Evolutionary conservation across 1,140 invertebrate genomes (phyloP).

Genomic region (Elymnias hypermnestra): DNA sequence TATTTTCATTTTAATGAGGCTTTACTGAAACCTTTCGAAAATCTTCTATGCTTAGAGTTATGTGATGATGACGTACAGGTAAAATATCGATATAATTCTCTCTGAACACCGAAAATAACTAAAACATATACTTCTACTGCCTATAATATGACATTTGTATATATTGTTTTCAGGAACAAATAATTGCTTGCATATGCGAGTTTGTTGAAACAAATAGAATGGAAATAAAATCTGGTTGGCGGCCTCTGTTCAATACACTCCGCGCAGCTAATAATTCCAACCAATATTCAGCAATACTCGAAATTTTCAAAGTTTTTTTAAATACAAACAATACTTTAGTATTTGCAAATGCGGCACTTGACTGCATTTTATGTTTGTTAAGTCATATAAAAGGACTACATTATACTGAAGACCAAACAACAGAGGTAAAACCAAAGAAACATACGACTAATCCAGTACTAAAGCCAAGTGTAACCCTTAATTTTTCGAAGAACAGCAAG

Average conservation of each 20-base stretch:
- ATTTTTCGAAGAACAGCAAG: slow-evolving; percentile 65
- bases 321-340: slow-evolving; percentile 94
- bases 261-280: slow-evolving; percentile 86
- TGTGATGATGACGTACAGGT: slow-evolving; percentile 95
- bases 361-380: slow-evolving; percentile 93
- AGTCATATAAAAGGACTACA: slow-evolving; percentile 78
- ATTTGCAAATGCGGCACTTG: slow-evolving; percentile 94
- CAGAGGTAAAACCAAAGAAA: slow-evolving; percentile 62
- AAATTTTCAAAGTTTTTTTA: slow-evolving; percentile 95
- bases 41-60: slow-evolving; percentile 92
- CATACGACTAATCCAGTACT: slow-evolving; percentile 41
- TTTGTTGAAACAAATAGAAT: slow-evolving; percentile 95
- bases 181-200: slow-evolving; percentile 95
- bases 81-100: slow-evolving; percentile 4
- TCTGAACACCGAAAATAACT: too few species aligned
- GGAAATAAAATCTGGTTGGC: slow-evolving; percentile 95
- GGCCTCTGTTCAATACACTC: slow-evolving; percentile 93
- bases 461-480: slow-evolving; percentile 56
- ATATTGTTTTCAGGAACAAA: slow-evolving; percentile 81
- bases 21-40: slow-evolving; percentile 96
- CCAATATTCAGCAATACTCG: slow-evolving; percentile 86
- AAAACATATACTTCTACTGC: not conserved
- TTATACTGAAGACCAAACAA: slow-evolving; percentile 59
- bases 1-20: slow-evolving; percentile 98
- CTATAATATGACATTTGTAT: not conserved